Evolutionary conservation across 2,888 invertebrate species (phyloP).

Genomic region (Eupithecia abbreviata): DNA sequence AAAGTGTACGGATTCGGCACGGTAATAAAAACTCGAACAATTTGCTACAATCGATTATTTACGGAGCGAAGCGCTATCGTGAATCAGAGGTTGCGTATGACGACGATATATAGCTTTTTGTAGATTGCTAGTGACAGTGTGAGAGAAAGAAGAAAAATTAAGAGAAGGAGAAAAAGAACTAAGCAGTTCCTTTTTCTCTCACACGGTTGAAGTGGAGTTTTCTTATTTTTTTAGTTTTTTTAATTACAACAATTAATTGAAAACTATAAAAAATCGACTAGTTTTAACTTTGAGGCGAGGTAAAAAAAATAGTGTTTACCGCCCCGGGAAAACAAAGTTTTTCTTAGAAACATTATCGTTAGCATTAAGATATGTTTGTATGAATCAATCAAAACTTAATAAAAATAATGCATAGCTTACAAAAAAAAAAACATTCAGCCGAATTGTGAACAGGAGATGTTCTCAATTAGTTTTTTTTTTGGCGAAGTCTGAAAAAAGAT

Average conservation of each 20-base stretch:
- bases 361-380: too few relatives aligned
- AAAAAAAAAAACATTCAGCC: background rate
- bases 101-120: background rate
- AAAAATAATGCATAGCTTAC: background rate
- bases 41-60: slow-evolving; percentile 66
- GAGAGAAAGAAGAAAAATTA: too few relatives aligned
- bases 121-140: background rate
- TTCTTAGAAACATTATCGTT: too few relatives aligned
- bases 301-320: background rate
- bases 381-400: background rate
- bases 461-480: too few relatives aligned
- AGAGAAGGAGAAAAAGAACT: too few relatives aligned
- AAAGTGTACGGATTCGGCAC: slow-evolving; percentile 57
- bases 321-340: too few relatives aligned
- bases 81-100: slow-evolving; percentile 6
- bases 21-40: slow-evolving; percentile 62
- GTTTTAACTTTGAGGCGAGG: background rate
- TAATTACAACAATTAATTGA: background rate
- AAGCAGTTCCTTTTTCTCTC: too few relatives aligned
- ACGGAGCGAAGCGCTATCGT: slow-evolving; percentile 30
- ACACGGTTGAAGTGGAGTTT: background rate
- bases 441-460: background rate
- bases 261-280: background rate
- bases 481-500: background rate
- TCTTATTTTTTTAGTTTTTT: background rate